Evolutionary conservation across 2,888 invertebrate species (phyloP).

Genomic region (Perithous albicinctus): DNA sequence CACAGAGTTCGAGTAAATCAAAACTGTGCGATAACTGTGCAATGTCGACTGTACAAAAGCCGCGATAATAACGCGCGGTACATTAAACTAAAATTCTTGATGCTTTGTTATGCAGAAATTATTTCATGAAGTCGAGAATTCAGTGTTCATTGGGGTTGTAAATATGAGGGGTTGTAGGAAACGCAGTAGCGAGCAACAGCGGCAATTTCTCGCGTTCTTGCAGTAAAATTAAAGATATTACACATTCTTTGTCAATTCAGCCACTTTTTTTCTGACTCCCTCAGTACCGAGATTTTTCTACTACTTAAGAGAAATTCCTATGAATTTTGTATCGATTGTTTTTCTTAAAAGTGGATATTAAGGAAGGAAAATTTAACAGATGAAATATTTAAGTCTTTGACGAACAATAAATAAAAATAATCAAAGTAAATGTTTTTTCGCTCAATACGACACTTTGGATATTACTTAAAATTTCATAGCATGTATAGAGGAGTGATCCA

Average conservation of each 20-base stretch:
- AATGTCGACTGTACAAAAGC: slow-evolving; percentile 31
- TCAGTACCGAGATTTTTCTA: no score
- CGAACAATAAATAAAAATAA: no score
- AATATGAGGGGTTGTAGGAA: slow-evolving; percentile 45
- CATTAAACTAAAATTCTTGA: slow-evolving; percentile 53
- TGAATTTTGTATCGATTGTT: no score
- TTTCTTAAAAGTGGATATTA: no score
- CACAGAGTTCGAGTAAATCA: slow-evolving; percentile 51
- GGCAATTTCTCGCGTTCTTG: slow-evolving; percentile 44
- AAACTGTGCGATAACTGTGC: slow-evolving; percentile 53
- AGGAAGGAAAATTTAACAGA: no score
- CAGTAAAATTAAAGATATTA: slow-evolving; percentile 31
- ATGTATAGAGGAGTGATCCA: no score
- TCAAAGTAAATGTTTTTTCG: no score
- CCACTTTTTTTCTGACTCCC: not conserved
- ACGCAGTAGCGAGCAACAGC: slow-evolving; percentile 11
- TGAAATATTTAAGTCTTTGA: no score
- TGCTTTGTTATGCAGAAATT: slow-evolving; percentile 52
- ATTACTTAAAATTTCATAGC: no score
- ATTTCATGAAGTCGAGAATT: slow-evolving; percentile 55
- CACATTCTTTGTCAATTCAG: not conserved
- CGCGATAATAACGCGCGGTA: slow-evolving; percentile 43
- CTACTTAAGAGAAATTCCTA: no score
- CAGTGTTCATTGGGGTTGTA: slow-evolving; percentile 16
- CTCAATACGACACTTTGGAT: no score